A percentile compares a stretch with the other conserved stretches of the same genome.
Evolutionary conservation across 2,888 invertebrate species (phyloP).

Genomic region (Rhingia rostrata): DNA sequence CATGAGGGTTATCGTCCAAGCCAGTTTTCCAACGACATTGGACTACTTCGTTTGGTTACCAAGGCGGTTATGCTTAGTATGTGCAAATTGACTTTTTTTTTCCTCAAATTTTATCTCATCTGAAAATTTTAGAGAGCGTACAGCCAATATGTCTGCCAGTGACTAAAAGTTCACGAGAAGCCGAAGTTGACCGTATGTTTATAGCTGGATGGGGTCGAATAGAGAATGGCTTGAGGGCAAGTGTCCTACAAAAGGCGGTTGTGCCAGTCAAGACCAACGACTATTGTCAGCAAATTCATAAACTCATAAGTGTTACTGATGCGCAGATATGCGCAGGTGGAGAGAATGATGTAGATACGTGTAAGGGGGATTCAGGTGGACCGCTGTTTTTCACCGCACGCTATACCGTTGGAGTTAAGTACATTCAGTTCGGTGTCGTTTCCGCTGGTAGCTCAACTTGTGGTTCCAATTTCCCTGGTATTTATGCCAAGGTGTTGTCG

Average conservation of each 20-base stretch:
- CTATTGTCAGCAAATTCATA: slow-evolving; percentile 79
- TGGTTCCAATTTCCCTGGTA: slow-evolving; percentile 83
- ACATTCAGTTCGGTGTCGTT: slow-evolving; percentile 84
- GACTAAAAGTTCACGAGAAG: slow-evolving; percentile 65
- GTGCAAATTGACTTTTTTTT: neutral
- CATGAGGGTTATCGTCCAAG: slow-evolving; percentile 84
- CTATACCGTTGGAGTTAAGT: slow-evolving; percentile 74
- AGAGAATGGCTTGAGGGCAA: slow-evolving; percentile 67
- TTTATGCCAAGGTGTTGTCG: slow-evolving; percentile 84
- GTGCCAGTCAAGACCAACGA: slow-evolving; percentile 72
- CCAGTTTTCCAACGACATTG: slow-evolving; percentile 85
- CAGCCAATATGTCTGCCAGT: slow-evolving; percentile 80
- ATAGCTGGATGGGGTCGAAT: slow-evolving; percentile 81
- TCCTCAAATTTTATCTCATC: neutral
- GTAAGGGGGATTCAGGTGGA: slow-evolving; percentile 76
- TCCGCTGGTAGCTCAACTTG: slow-evolving; percentile 86
- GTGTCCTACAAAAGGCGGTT: slow-evolving; percentile 76
- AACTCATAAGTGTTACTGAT: slow-evolving; percentile 49
- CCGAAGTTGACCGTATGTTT: slow-evolving; percentile 73
- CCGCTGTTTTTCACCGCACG: slow-evolving; percentile 77
- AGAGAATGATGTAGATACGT: slow-evolving; percentile 60
- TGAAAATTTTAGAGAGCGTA: slow-evolving; percentile 75
- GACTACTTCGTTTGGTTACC: slow-evolving; percentile 83
- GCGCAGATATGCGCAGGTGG: slow-evolving; percentile 85
- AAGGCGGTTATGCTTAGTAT: slow-evolving; percentile 77